Base-by-base conservation (phyloP, 2,888 invertebrate genomes). In the Molanna angustata region DNA sequence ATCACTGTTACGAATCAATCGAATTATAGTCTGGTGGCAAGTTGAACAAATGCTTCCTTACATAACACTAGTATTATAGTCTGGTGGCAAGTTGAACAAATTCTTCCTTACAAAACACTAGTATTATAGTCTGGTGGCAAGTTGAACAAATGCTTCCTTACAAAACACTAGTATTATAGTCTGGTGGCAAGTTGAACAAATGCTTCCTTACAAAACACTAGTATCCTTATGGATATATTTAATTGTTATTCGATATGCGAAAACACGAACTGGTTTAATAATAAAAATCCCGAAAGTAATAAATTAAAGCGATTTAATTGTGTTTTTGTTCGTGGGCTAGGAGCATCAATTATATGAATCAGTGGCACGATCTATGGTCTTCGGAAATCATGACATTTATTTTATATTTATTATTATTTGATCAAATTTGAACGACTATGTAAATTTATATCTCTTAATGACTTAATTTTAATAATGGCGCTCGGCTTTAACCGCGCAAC, bases 381-480 rank as follows among this genome's bases (percentile, higher is more conserved):
- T 14, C 43, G 43, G 43, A 22, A 43, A 43, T 18, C 14, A 27
- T 45, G 32, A 31, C 22, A 37, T 46, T 46, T 16, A 46, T 46
- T 46, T n/a, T 0, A 37, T 35, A 46, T 37, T 46, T 46, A 35
- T 49, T 49, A 43, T 43, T 47, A 47, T 47, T 21, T 13, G 21
- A 33, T 27, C 27, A 45, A 39, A 45, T 44, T 35, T 16, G 43
- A 27, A 13, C 13, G 17, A 31, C 31, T 54, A 54, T 54, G 54
- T 37, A 49, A 54, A 54, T 54, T 46, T 45, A 41, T 45, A 41
- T 35, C 33, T 14, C 17, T 17, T 46, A 48, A 54, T 54, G 50
- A 33, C 54, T 50, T 49, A 39, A 50, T 54, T 50, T 52, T 32
- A 16, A 44, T 33, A 43, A 22, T 27, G 17, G 13, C 27, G 43